These are phyloP conservation scores for Fabriciana adippe DNA, from an alignment of 2,888 invertebrate species.

Conservation along the genomic window DNA sequence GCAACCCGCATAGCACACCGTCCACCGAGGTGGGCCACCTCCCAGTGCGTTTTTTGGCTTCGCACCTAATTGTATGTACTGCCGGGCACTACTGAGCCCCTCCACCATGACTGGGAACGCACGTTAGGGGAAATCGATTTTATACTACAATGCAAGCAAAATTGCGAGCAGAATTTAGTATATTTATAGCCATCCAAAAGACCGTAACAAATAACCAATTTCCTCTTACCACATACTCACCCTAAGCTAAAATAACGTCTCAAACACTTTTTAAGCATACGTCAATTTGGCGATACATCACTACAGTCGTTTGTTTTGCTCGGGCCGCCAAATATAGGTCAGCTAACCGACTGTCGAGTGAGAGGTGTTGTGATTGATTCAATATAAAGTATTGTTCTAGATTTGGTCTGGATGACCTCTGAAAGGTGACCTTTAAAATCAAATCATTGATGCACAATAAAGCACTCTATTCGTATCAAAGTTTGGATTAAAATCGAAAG, in stretches of 20 bases:
- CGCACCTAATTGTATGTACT: too few species aligned
- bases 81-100: too few species aligned
- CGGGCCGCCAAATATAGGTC: slow-evolving; percentile 46
- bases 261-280: slow-evolving; percentile 6
- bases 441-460: background rate
- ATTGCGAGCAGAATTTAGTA: too few species aligned
- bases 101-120: too few species aligned
- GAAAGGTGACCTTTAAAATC: background rate
- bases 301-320: slow-evolving; percentile 26
- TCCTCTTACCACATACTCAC: background rate
- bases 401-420: slow-evolving; percentile 1
- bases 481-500: background rate
- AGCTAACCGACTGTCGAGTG: slow-evolving; percentile 29
- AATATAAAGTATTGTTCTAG: slow-evolving; percentile 13
- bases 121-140: too few species aligned
- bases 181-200: too few species aligned
- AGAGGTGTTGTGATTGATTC: slow-evolving; percentile 14
- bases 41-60: too few species aligned
- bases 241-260: background rate
- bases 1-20: too few species aligned
- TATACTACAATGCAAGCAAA: too few species aligned
- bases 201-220: background rate
- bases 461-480: too few species aligned
- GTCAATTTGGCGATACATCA: slow-evolving; percentile 24
- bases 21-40: too few species aligned